These are phyloP conservation scores for Steinernema khuongi DNA, from an alignment of 1,140 invertebrate species.

Conservation along the genomic window DNA sequence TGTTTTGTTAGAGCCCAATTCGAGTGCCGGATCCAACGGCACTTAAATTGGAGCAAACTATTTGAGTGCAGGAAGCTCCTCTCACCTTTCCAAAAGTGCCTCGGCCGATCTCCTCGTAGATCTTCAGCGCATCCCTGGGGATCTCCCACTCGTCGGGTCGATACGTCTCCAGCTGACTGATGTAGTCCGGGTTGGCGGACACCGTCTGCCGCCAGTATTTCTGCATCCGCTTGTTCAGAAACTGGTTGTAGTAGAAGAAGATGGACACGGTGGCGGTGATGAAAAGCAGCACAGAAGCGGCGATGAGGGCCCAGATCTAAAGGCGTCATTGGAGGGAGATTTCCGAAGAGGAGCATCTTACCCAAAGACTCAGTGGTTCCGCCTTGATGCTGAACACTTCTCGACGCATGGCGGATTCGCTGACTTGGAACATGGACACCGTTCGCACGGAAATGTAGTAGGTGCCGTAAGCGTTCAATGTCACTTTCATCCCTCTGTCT, in stretches of 20 bases:
- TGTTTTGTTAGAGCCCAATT: no score
- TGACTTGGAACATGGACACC: background rate
- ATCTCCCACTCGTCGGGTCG: constrained; percentile 93
- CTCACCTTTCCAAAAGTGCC: constrained; percentile 89
- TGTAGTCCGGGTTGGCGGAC: constrained; percentile 62
- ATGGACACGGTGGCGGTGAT: constrained; percentile 43
- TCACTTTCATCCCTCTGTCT: background rate
- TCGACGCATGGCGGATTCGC: background rate
- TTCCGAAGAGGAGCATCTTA: no score
- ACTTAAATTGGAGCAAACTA: no score
- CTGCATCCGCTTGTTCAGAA: constrained; percentile 19
- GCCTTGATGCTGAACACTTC: background rate
- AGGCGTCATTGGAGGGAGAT: no score
- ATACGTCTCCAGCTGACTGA: constrained; percentile 65
- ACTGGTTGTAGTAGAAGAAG: constrained; percentile 34
- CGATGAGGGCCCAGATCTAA: constrained; percentile 23
- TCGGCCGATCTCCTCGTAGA: constrained; percentile 77
- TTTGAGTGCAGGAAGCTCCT: no score
- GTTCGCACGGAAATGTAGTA: background rate
- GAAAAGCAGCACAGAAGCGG: constrained; percentile 48
- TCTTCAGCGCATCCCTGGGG: constrained; percentile 72
- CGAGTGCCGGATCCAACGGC: no score
- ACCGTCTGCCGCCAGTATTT: constrained; percentile 49
- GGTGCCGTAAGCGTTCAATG: background rate
- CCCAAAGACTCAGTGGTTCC: no score